These are phyloP conservation scores for Torymus texanus DNA, from an alignment of 2,888 invertebrate species.

Conservation along the genomic window DNA sequence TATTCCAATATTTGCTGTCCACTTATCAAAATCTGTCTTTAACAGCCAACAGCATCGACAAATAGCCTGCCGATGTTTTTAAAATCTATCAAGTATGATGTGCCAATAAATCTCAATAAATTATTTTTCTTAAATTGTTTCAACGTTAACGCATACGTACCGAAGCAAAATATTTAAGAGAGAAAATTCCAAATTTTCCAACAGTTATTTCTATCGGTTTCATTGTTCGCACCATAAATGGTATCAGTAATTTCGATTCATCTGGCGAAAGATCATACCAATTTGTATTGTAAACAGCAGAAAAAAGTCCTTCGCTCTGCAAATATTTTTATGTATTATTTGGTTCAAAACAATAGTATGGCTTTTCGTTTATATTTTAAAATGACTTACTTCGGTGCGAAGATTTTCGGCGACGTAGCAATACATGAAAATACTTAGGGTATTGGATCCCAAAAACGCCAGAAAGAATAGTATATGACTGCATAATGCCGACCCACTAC, in stretches of 20 bases:
- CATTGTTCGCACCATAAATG: constrained; percentile 58
- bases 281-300: constrained; percentile 57
- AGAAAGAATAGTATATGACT: too few species aligned
- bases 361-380: too few species aligned
- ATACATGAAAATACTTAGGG: constrained; percentile 44
- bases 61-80: constrained; percentile 7
- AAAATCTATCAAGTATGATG: background rate
- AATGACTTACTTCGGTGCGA: constrained; percentile 36
- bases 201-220: constrained; percentile 63
- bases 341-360: background rate
- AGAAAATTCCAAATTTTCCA: constrained; percentile 64
- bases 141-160: constrained; percentile 53
- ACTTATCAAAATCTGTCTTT: background rate
- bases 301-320: constrained; percentile 60
- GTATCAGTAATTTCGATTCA: constrained; percentile 57
- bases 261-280: constrained; percentile 61
- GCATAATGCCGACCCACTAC: too few species aligned
- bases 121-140: too few species aligned
- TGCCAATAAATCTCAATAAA: too few species aligned
- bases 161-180: constrained; percentile 61
- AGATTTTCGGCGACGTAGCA: constrained; percentile 50
- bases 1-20: background rate
- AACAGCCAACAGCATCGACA: constrained; percentile 17
- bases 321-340: background rate
- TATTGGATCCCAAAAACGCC: too few species aligned